A percentile compares a stretch with the other conserved stretches of the same genome.
These are phyloP conservation scores for Propithecus coquereli DNA, from an alignment of 2,113 vertebrate species.

Conservation along the genomic window DNA sequence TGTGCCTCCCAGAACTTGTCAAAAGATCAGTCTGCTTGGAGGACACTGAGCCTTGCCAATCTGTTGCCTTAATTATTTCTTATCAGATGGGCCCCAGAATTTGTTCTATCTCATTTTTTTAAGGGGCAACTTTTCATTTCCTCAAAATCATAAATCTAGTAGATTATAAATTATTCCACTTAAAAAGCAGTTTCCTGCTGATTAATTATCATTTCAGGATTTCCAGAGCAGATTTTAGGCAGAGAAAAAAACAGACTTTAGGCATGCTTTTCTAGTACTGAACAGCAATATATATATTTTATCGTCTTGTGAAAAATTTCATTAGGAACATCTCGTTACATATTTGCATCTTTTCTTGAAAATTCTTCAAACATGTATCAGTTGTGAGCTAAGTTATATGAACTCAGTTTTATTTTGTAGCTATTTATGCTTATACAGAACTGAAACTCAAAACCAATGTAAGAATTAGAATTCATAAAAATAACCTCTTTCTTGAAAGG, in stretches of 20 bases:
- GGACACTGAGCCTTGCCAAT: neutral
- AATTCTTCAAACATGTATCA: neutral
- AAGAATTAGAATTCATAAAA: neutral
- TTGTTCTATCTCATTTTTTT: conserved; percentile 12
- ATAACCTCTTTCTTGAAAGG: neutral
- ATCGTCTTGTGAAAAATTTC: neutral
- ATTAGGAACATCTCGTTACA: neutral
- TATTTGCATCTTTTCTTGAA: conserved; percentile 4
- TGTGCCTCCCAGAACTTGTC: neutral
- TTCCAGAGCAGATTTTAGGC: neutral
- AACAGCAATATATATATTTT: neutral
- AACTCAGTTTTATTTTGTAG: conserved; percentile 16
- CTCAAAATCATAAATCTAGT: neutral
- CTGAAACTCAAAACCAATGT: neutral
- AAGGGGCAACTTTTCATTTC: neutral
- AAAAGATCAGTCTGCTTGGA: neutral
- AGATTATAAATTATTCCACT: neutral
- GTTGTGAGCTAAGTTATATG: neutral
- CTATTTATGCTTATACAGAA: neutral
- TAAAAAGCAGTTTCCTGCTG: neutral
- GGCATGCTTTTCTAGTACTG: neutral
- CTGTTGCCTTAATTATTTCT: neutral
- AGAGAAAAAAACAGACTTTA: neutral
- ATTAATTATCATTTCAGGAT: conserved; percentile 11
- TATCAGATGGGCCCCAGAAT: neutral